Evolutionary conservation across 2,797 vertebrate genomes (phyloP), one percentile per base, ranked within the genome.

Genomic region (Muscicapa comitata): DNA sequence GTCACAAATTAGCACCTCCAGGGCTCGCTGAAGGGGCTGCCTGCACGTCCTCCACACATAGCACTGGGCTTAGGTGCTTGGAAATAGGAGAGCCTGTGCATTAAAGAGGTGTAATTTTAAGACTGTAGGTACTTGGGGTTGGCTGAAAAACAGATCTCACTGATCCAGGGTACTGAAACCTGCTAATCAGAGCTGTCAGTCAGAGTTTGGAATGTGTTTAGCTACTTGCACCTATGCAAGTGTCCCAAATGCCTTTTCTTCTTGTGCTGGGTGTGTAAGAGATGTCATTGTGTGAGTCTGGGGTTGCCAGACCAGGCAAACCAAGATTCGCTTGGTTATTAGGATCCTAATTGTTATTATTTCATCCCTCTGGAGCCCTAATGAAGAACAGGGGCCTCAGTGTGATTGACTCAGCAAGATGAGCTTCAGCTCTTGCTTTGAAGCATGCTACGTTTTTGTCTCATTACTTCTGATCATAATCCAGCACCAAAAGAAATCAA

Each of bases 381-480:
- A 62, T 0, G 8, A 94, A 35, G 82, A 78, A 17, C 3, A 8
- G 23, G 38, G 57, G 6, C 47, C 85, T 66, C 26, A 5, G 29
- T 1, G 2, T 25, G 68, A 89, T 50, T 54, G 71, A 43, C 61
- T 92, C 17, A 26, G 59, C 35, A 8, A 45, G 50, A 74, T 0
- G 26, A 76, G 20, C 75, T 82, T 57, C 75, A 37, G 43, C 68
- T 80, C 68, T 42, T 62, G 48, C 84, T 92, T 90, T 94, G 93
- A 93, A 93, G 79, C 76, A 13, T 0, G 0, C 35, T 45, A 37
- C 5, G 0, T 43, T 75, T 87, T 72, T 90, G 61, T 90, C 82
- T 95, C 90, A 84, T 96, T 96, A 90, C 66, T 95, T 83, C 76
- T 84, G 76, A 79, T 95, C 77, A 17, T 86, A 91, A 92, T 93